Evolutionary conservation across 2,113 vertebrate genomes (phyloP).

Genomic region (Triplophysa dalaica): DNA sequence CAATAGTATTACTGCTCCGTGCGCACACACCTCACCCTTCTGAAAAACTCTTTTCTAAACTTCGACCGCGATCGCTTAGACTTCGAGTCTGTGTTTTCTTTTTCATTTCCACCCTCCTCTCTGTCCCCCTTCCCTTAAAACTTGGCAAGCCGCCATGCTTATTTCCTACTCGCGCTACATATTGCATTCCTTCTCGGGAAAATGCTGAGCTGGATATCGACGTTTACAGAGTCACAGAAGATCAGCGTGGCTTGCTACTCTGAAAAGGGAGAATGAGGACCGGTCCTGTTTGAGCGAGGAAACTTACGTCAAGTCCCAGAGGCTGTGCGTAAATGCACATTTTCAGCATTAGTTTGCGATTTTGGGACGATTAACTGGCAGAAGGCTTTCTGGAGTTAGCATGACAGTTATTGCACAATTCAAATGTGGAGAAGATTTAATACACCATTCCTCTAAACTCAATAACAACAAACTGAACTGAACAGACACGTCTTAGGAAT

Average conservation of each 20-base stretch:
- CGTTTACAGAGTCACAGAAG: neutral
- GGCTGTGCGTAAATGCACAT: neutral
- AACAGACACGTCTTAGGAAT: neutral
- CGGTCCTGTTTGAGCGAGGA: neutral
- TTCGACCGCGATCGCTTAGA: slow-evolving; percentile 24
- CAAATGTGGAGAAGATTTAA: neutral
- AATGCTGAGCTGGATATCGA: slow-evolving; percentile 27
- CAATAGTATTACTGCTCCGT: slow-evolving; percentile 24
- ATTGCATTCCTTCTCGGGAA: slow-evolving; percentile 3
- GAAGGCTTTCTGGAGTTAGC: neutral
- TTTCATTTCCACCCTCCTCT: slow-evolving; percentile 1
- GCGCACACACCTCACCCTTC: slow-evolving; percentile 5
- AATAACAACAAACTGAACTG: neutral
- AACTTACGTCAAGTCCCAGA: neutral
- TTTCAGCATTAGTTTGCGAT: neutral
- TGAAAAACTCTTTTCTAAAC: neutral
- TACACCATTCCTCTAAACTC: neutral
- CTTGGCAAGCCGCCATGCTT: slow-evolving; percentile 45
- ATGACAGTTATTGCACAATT: neutral
- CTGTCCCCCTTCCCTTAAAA: neutral
- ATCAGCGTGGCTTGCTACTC: neutral
- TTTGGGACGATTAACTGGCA: neutral
- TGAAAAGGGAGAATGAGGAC: neutral
- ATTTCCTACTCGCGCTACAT: slow-evolving; percentile 30
- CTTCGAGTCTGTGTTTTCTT: slow-evolving; percentile 36